phyloP scores from a whole-genome alignment of 37 sponge, comb jelly and placozoan genomes.

The Aplysina aerophoba region DNA sequence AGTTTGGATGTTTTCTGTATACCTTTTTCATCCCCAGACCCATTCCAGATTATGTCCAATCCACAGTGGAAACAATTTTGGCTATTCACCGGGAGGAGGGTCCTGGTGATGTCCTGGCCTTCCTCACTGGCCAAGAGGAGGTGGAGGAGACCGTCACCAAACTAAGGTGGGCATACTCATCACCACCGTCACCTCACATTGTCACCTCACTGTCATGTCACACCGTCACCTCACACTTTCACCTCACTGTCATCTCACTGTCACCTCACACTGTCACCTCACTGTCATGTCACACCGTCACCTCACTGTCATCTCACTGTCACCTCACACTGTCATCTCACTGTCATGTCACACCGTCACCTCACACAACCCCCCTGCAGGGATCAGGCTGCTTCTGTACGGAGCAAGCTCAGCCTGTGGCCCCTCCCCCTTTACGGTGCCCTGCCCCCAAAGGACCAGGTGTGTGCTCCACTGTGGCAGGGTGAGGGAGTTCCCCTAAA shows the following conservation, averaged over 20 bases:
- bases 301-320: no score
- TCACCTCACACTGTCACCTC: no score
- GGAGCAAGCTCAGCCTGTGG: slow-evolving; percentile 21
- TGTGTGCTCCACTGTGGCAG: not conserved
- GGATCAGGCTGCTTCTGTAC: not conserved
- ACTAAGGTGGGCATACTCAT: slow-evolving; percentile 31
- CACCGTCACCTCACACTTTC: no score
- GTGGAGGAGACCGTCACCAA: slow-evolving; percentile 37
- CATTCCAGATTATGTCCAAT: slow-evolving; percentile 90
- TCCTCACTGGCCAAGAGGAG: slow-evolving; percentile 91
- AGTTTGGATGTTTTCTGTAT: not conserved
- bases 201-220: no score
- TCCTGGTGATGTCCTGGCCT: slow-evolving; percentile 90
- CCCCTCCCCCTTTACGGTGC: slow-evolving; percentile 88
- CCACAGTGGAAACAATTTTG: slow-evolving; percentile 83
- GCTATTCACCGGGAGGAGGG: slow-evolving; percentile 85
- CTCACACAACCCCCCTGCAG: not conserved
- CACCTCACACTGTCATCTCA: no score
- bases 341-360: no score
- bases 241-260: no score
- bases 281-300: no score
- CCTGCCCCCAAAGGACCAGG: slow-evolving; percentile 84
- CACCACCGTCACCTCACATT: not conserved
- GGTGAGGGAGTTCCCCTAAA: no score
- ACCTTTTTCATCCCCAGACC: slow-evolving; percentile 50